A percentile compares a stretch with the other conserved stretches of the same genome.
phyloP scores from a whole-genome alignment of 2,113 vertebrate species.

The Erythrocercus mccallii region DNA sequence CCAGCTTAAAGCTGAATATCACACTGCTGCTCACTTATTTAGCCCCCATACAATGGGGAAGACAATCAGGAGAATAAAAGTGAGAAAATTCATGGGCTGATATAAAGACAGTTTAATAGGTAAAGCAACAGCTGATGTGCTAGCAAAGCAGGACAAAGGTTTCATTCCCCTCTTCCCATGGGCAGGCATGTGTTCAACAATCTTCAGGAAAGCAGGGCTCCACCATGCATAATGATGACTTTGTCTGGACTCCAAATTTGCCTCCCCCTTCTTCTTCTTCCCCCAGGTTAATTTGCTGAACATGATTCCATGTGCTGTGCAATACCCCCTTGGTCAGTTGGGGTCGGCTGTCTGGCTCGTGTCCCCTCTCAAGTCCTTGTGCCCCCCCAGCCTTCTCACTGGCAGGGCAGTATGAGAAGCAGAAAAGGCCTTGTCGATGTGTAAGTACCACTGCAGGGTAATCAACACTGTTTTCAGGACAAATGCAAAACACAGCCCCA shows the following conservation, averaged over 20 bases:
- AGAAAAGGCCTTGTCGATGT: neutral
- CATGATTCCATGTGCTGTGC: neutral
- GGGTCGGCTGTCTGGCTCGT: neutral
- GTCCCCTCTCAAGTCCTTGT: neutral
- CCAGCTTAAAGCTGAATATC: neutral
- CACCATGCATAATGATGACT: rapidly evolving
- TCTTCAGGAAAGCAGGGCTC: neutral
- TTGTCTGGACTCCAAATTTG: neutral
- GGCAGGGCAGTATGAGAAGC: neutral
- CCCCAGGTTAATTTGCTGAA: neutral
- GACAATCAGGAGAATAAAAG: neutral
- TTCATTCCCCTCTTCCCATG: neutral
- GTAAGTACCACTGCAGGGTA: neutral
- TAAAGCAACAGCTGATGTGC: neutral
- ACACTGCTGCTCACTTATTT: neutral
- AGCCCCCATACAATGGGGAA: rapidly evolving
- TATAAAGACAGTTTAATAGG: neutral
- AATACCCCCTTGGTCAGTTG: neutral
- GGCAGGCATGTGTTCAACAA: neutral
- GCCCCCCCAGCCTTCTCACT: neutral
- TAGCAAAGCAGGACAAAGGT: neutral
- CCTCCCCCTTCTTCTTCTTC: neutral
- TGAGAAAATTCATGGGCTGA: neutral
- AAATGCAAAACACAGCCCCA: neutral
- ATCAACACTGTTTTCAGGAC: neutral